Percentiles rank a stretch among this genome's conserved stretches.
Evolutionary conservation across 2,888 invertebrate genomes (phyloP).

Genomic region (Drosophila phalerata): DNA sequence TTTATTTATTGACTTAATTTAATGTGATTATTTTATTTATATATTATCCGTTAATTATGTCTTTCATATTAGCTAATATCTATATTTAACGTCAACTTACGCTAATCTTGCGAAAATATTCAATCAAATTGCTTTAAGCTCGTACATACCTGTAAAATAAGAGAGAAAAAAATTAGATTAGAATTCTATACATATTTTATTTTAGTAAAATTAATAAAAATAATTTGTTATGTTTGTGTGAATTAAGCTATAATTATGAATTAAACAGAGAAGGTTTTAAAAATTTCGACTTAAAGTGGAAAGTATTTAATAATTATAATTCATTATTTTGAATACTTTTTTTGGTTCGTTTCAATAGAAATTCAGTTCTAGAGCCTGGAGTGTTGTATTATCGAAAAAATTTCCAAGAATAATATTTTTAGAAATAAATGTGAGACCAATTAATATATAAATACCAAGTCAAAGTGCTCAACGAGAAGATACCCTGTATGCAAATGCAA

Average conservation of each 20-base stretch:
- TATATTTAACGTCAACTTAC: constrained; percentile 9
- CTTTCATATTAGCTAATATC: background rate
- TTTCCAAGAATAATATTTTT: background rate
- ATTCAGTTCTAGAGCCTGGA: no score
- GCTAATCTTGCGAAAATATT: background rate
- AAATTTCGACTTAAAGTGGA: no score
- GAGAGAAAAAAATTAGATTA: background rate
- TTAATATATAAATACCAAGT: background rate
- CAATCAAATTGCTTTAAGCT: background rate
- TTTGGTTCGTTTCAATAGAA: no score
- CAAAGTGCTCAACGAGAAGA: background rate
- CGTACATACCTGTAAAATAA: constrained; percentile 69
- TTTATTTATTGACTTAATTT: no score
- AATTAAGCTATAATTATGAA: no score
- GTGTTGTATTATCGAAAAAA: background rate
- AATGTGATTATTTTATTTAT: no score
- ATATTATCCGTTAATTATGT: background rate
- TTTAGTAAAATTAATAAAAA: no score
- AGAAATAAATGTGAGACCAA: background rate
- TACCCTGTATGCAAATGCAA: background rate
- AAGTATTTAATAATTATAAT: no score
- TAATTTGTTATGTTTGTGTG: no score
- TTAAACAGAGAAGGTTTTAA: no score
- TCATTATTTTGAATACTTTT: no score
- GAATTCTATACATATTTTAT: no score